Percentiles rank a stretch among this genome's conserved stretches.
These are phyloP conservation scores for Cyrtodaria siliqua DNA, from an alignment of 2,888 invertebrate genomes.

Conservation along the genomic window DNA sequence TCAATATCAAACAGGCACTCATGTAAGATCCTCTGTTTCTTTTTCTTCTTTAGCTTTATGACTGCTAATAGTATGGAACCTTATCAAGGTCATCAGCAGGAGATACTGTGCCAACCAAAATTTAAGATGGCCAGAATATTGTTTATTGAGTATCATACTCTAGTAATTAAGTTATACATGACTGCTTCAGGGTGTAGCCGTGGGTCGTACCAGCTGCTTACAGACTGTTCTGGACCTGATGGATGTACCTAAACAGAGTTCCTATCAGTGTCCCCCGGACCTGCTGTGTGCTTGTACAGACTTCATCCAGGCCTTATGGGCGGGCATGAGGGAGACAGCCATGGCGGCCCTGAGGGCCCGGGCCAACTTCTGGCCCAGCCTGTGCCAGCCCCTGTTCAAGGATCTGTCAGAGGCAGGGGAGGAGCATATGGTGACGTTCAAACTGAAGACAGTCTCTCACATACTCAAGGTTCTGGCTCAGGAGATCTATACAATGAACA, in stretches of 20 bases:
- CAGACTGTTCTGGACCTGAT: constrained; percentile 81
- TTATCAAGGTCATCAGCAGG: too few relatives aligned
- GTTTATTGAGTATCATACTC: too few relatives aligned
- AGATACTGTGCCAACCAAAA: too few relatives aligned
- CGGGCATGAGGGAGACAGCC: constrained; percentile 84
- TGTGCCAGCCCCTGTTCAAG: constrained; percentile 77
- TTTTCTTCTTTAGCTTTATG: too few relatives aligned
- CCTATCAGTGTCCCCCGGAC: constrained; percentile 84
- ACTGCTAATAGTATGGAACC: too few relatives aligned
- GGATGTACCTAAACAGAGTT: constrained; percentile 82
- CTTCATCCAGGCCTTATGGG: constrained; percentile 85
- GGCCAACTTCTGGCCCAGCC: constrained; percentile 81
- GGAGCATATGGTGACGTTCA: constrained; percentile 60
- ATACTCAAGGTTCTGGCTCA: constrained; percentile 79
- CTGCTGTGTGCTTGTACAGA: constrained; percentile 84
- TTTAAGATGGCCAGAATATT: too few relatives aligned
- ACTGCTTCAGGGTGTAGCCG: constrained; percentile 68
- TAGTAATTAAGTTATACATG: too few relatives aligned
- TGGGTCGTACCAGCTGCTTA: constrained; percentile 82
- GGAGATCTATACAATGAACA: constrained; percentile 78
- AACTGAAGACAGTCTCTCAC: constrained; percentile 74
- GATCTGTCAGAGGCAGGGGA: constrained; percentile 65
- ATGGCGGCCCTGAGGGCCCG: constrained; percentile 84
- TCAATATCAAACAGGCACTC: too few relatives aligned
- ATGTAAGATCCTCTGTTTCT: too few relatives aligned